Evolutionary conservation across 2,888 invertebrate genomes (phyloP).

Genomic region (Ormyrus pomaceus): DNA sequence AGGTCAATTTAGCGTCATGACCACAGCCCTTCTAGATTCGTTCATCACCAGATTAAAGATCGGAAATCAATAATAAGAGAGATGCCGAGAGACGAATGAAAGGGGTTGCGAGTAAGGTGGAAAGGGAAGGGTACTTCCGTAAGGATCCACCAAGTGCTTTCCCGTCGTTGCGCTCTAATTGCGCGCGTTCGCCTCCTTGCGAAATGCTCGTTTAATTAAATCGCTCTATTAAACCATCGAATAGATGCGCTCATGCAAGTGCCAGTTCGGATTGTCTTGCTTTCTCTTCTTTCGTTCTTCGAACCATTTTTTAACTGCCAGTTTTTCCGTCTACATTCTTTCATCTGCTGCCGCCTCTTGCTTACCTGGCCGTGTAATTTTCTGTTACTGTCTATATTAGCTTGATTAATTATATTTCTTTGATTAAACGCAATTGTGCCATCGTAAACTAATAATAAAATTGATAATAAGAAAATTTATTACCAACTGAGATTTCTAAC

Average conservation of each 20-base stretch:
- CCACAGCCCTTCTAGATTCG: conserved; percentile 29
- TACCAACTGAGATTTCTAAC: no score
- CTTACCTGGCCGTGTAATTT: no score
- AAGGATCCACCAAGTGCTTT: conserved; percentile 62
- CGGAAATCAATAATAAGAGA: conserved; percentile 59
- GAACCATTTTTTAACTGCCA: not conserved
- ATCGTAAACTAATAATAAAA: no score
- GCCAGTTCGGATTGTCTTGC: conserved; percentile 7
- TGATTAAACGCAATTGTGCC: no score
- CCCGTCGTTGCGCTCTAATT: conserved; percentile 63
- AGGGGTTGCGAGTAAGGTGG: not conserved
- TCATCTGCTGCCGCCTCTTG: no score
- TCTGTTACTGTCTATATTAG: no score
- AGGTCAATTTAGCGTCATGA: conserved; percentile 14
- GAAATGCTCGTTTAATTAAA: conserved; percentile 67
- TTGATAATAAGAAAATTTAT: no score
- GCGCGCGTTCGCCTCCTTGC: conserved; percentile 58
- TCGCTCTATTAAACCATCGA: conserved; percentile 68
- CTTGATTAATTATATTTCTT: no score
- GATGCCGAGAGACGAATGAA: not conserved
- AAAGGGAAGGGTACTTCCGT: conserved; percentile 58
- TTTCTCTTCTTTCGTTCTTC: conserved; percentile 20
- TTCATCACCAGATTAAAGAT: conserved; percentile 33
- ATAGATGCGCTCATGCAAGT: conserved; percentile 39
- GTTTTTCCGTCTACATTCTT: not conserved